A percentile compares a stretch with the other conserved stretches of the same genome.
These are phyloP conservation scores for Nineta flava DNA, from an alignment of 2,888 invertebrate species.

Conservation along the genomic window DNA sequence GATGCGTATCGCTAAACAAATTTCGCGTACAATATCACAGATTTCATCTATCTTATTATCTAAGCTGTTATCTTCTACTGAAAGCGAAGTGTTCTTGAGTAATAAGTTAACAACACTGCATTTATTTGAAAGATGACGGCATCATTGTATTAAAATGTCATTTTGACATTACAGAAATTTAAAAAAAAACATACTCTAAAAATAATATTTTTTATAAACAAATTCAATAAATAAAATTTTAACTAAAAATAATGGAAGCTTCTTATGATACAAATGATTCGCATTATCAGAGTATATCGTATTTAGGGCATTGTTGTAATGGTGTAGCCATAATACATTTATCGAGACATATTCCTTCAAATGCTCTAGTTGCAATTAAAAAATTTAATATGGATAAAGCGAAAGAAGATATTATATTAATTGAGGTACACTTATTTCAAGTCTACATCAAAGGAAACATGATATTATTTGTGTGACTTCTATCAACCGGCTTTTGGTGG, in stretches of 20 bases:
- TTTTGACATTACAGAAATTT: background rate
- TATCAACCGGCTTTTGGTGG: no score
- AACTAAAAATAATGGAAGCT: slow-evolving; percentile 7
- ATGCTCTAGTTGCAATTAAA: slow-evolving; percentile 55
- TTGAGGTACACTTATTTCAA: slow-evolving; percentile 28
- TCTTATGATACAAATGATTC: slow-evolving; percentile 35
- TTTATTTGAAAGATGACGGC: no score
- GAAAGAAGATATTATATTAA: slow-evolving; percentile 41
- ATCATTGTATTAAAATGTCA: background rate
- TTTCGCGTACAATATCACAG: no score
- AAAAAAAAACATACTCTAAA: background rate
- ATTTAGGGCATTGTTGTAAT: slow-evolving; percentile 52
- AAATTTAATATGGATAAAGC: slow-evolving; percentile 59
- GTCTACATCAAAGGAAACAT: background rate
- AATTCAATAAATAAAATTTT: background rate
- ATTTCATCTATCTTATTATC: no score
- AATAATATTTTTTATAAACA: background rate
- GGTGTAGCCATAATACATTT: slow-evolving; percentile 54
- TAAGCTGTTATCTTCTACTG: no score
- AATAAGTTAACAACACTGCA: no score
- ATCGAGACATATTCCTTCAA: slow-evolving; percentile 46
- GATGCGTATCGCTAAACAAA: no score
- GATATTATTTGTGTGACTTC: no score
- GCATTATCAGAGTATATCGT: slow-evolving; percentile 50
- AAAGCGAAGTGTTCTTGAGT: no score